These are phyloP conservation scores for Varanus salvator DNA, from an alignment of 2,113 vertebrate species.

Conservation along the genomic window DNA sequence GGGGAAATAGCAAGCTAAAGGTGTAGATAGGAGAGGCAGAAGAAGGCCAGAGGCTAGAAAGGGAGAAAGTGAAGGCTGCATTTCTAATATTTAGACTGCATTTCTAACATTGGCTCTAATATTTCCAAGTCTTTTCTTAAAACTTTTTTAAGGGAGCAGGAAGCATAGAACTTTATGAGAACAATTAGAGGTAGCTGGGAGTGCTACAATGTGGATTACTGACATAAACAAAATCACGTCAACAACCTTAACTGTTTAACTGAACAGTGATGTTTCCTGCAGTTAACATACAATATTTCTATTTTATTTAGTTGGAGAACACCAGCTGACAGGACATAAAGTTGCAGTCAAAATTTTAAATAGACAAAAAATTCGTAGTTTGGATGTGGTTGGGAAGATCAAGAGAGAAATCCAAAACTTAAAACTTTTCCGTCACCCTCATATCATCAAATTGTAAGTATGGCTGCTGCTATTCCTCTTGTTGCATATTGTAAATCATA, in stretches of 20 bases:
- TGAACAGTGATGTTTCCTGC: neutral
- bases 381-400: constrained; percentile 99
- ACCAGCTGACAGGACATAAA: constrained; percentile 97
- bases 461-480: neutral
- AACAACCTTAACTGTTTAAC: neutral
- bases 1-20: too few species aligned
- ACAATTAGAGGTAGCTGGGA: too few species aligned
- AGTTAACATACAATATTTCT: constrained; percentile 58
- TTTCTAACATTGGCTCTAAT: too few species aligned
- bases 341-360: constrained; percentile 99
- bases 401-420: constrained; percentile 99
- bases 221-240: neutral
- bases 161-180: too few species aligned
- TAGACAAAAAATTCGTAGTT: constrained; percentile 96
- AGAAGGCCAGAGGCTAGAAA: too few species aligned
- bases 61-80: too few species aligned
- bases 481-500: neutral
- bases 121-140: too few species aligned
- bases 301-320: constrained; percentile 89
- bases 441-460: constrained; percentile 99
- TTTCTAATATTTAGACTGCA: too few species aligned
- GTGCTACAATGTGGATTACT: neutral
- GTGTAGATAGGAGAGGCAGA: too few species aligned
- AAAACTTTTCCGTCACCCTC: constrained; percentile 97
- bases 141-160: too few species aligned